A percentile compares a stretch with the other conserved stretches of the same genome.
Evolutionary conservation across 1,140 invertebrate species (phyloP).

Genomic region (Spodoptera litura): DNA sequence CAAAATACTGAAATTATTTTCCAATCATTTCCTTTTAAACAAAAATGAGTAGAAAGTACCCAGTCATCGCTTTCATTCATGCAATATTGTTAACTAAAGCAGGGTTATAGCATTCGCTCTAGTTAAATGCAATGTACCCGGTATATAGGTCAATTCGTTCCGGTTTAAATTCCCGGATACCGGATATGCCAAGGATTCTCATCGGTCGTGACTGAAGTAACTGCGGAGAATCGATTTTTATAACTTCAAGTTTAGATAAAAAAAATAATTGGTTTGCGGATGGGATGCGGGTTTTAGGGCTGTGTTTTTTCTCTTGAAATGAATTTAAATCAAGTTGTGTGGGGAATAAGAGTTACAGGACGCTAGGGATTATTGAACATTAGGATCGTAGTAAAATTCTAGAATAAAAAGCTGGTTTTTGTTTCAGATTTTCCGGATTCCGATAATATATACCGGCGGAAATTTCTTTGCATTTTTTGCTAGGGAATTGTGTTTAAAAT

Average conservation of each 20-base stretch:
- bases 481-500: too few species aligned
- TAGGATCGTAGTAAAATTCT: too few species aligned
- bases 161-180: conserved; percentile 36
- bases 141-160: conserved; percentile 33
- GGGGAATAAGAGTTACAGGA: too few species aligned
- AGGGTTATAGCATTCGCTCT: neutral
- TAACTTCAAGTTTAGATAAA: conserved; percentile 22
- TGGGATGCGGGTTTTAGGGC: neutral
- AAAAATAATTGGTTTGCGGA: conserved; percentile 25
- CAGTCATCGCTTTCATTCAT: neutral
- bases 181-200: conserved; percentile 27
- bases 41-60: neutral
- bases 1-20: too few species aligned
- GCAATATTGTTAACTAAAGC: neutral
- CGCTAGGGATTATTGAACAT: too few species aligned
- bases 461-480: too few species aligned
- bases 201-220: neutral
- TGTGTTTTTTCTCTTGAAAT: neutral
- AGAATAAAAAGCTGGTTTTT: too few species aligned
- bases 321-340: too few species aligned
- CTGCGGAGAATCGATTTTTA: conserved; percentile 22
- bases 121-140: neutral
- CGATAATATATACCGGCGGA: too few species aligned
- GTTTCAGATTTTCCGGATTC: too few species aligned
- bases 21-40: too few species aligned